phyloP scores from a whole-genome alignment of 2,113 vertebrate genomes.

The Catagonus wagneri region DNA sequence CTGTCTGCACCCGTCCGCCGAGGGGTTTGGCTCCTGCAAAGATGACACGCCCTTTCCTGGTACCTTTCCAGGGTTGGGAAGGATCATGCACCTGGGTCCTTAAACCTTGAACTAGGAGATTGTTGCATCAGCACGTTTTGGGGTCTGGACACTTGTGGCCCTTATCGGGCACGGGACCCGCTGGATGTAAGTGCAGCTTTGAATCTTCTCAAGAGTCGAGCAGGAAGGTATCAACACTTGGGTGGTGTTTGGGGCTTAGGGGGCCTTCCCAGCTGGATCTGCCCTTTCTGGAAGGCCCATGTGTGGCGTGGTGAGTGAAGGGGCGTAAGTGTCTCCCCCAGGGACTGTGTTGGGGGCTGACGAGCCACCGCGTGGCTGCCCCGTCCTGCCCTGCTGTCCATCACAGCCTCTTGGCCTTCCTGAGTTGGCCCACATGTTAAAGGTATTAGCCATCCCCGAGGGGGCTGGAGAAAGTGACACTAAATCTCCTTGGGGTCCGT shows the following conservation, averaged over 20 bases:
- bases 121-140: neutral
- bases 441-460: neutral
- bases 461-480: neutral
- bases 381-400: neutral
- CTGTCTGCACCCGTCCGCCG: constrained; percentile 23
- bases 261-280: neutral
- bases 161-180: neutral
- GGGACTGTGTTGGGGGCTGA: neutral
- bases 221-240: neutral
- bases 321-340: accelerated
- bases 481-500: neutral
- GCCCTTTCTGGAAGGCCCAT: neutral
- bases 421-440: neutral
- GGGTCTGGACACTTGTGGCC: neutral
- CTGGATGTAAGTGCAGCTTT: neutral
- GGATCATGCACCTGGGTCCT: constrained; percentile 10
- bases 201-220: neutral
- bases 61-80: neutral
- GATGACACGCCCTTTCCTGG: neutral
- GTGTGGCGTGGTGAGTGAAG: accelerated
- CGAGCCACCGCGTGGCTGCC: accelerated
- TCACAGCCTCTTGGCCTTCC: neutral
- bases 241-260: accelerated
- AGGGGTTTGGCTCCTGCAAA: constrained; percentile 35
- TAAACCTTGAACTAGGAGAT: neutral